Evolutionary conservation across 2,888 invertebrate species (phyloP), one percentile per base, ranked within the genome.

Genomic region (Melanophora roralis): DNA sequence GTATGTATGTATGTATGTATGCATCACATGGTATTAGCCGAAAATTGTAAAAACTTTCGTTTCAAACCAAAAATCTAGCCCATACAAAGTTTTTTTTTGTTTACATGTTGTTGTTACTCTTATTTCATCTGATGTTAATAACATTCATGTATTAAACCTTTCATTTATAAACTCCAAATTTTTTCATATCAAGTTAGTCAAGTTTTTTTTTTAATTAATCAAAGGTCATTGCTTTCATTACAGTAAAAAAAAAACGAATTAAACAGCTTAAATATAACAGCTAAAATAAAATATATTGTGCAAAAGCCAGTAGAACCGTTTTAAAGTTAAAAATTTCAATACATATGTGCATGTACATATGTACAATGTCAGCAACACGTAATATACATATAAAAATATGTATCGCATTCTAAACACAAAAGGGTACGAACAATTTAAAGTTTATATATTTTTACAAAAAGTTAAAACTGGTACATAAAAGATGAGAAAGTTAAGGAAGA

Each of bases 151-250:
- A 43, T 65, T 23, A 62, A 71, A 64, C 16, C 36, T 71, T 69
- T 51, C 47, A 53, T 21, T 57, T 73, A 21, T 59, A 23, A 32
- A 55, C 34, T 11, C 51, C 62, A 32, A 14, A 49, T 69, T 47
- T 45, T 38, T 65, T 36, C 36, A 51, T 71, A 43, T 60, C 57
- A 51, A 53, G 53, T 62, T 64, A 40, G 40, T 71, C 38, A 3
- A 40, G 49, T 64, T 45, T 65, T 74, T 74, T 64, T 62, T 62
- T 43, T 71, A 68, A 65, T 75, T 71, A 81, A 64, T 77, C 40
- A 77, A 77, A 81, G 77, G 81, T 77, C 77, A 73, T 77, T 81
- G 77, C 77, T 77, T 73, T 79, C 65, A 79, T 71, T 59, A 51
- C 38, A 57, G 32, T 53, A 38, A 55, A 9, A 60, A 34, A 72